Conservation (phyloP, 2,888 invertebrate species). For the Bembecia ichneumoniformis region DNA sequence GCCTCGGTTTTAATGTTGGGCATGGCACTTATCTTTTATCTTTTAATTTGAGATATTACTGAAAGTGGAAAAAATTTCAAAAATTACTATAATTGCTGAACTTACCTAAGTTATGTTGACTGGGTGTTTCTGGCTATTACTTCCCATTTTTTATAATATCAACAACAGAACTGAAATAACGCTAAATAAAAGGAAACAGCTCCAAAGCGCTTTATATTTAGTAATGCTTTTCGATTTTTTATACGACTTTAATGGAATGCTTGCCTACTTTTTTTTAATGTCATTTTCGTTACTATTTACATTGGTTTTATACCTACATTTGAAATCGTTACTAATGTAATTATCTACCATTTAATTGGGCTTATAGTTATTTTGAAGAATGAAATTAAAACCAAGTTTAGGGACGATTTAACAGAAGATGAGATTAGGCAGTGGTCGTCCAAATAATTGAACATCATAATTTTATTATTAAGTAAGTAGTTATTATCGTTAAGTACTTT, state of each 20-base stretch:
- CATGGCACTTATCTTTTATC: no score
- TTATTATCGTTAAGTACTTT: no score
- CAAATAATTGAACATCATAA: neutral
- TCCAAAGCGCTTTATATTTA: neutral
- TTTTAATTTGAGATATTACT: neutral
- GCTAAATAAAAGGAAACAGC: neutral
- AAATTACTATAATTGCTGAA: neutral
- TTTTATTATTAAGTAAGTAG: neutral
- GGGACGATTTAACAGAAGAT: neutral
- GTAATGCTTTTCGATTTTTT: neutral
- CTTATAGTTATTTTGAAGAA: neutral
- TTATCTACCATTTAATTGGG: neutral
- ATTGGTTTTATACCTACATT: neutral
- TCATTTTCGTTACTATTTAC: neutral
- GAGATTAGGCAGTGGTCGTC: neutral
- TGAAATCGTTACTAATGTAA: neutral
- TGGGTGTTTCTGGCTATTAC: neutral
- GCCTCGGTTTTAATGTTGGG: no score
- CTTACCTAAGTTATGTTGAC: neutral
- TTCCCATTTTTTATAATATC: neutral
- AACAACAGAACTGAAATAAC: neutral
- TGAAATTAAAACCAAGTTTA: neutral
- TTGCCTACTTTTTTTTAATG: neutral
- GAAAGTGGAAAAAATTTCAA: neutral
- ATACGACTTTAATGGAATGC: neutral